Evolutionary conservation across 2,113 vertebrate species (phyloP), one percentile per base, ranked within the genome.

Genomic region (Centropus unirufus): DNA sequence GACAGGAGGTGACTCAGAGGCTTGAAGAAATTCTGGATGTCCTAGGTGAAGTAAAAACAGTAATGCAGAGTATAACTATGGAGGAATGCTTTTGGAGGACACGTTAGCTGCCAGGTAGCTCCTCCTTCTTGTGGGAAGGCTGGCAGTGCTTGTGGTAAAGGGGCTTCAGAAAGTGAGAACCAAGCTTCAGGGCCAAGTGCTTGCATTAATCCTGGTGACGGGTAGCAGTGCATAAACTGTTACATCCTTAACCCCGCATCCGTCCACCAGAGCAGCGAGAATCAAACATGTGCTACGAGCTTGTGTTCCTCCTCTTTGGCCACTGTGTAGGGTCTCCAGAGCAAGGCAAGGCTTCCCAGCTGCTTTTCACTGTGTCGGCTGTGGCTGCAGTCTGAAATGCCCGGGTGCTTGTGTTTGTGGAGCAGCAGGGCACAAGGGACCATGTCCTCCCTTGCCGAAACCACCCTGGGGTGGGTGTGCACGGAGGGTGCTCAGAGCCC

Each of bases 311-410:
- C 32, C n/a, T 10, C 61, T 58, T 42, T 49, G 23, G 36, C 76
- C 7, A 0, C 58, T 58, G 17, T 34, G 29, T 32, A 16, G 46
- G 19, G 46, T 52, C 29, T 66, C 58, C 8, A 16, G 24, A 5
- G 11, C 1, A 1, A 20, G 29, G 29, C 46, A 47, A 18, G 46
- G 75, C 29, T 67, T 39, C 54, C 54, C 5, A 13, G 58, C 14
- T 0, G 2, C 44, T 59, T 58, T 58, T 67, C 34, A 9, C 39
- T 5, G 14, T 14, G 40, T 27, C 55, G 0, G 0, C 39, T 74
- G 39, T 52, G 61, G 49, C 20, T 34, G 9, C 0, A 0, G n/a
- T 49, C 42, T 39, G 34, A 51, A 82, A 40, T 40, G n/a, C 30
- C 26, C 13, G 10, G 51, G 64, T 22, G 14, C 16, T 7, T 32